phyloP scores from a whole-genome alignment of 2,113 vertebrate genomes.

The Actenoides lindsayi region DNA sequence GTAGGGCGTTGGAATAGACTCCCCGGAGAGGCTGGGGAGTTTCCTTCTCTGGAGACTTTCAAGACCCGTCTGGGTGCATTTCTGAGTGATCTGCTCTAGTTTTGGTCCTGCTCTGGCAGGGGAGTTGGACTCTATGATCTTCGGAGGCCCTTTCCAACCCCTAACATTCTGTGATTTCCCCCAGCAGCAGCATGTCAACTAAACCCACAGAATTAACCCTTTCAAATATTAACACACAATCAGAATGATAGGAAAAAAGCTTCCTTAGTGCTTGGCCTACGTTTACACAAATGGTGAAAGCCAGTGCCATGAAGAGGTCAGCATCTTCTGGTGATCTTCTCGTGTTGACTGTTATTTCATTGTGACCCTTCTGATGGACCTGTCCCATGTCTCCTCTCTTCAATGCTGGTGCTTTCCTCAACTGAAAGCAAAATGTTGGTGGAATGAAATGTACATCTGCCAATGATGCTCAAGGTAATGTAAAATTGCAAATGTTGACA shows the following conservation, averaged over 20 bases:
- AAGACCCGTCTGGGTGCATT: too few relatives aligned
- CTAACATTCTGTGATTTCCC: too few relatives aligned
- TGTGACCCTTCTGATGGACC: neutral
- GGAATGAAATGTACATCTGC: slow-evolving; percentile 37
- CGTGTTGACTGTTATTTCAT: neutral
- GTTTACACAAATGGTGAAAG: neutral
- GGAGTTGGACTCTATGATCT: too few relatives aligned
- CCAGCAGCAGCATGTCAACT: too few relatives aligned
- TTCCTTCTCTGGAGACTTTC: too few relatives aligned
- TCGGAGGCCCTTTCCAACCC: too few relatives aligned
- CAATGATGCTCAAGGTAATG: neutral
- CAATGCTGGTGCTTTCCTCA: neutral
- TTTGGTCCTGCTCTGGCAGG: too few relatives aligned
- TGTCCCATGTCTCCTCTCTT: neutral
- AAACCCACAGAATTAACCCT: neutral
- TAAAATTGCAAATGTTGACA: slow-evolving; percentile 24
- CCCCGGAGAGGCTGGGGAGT: too few relatives aligned
- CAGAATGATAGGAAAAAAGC: neutral
- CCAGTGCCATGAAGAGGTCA: neutral
- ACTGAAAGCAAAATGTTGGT: neutral
- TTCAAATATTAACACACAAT: neutral
- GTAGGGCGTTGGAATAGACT: too few relatives aligned
- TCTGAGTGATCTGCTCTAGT: too few relatives aligned
- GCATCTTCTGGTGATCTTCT: neutral
- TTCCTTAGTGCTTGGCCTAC: neutral